Conservation (phyloP, 2,113 vertebrate species). For the Trinectes maculatus region DNA sequence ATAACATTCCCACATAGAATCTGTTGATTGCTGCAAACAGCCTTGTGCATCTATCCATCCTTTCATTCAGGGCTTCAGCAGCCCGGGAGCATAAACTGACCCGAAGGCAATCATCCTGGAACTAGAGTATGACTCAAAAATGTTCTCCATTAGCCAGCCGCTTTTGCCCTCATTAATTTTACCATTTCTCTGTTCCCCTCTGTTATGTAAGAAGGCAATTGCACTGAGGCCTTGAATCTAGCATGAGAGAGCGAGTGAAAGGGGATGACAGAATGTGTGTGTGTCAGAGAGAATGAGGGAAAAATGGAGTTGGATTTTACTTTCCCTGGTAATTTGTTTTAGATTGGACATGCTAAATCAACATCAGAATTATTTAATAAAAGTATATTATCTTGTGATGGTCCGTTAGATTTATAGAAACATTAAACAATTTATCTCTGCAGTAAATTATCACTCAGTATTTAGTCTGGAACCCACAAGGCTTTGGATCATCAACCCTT, state of each 20-base stretch:
- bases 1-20: slow-evolving; percentile 20
- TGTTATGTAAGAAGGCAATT: slow-evolving; percentile 61
- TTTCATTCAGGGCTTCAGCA: slow-evolving; percentile 23
- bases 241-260: slow-evolving; percentile 23
- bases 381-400: neutral
- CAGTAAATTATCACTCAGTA: neutral
- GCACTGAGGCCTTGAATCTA: slow-evolving; percentile 34
- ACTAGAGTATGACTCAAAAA: slow-evolving; percentile 50
- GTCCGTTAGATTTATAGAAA: slow-evolving; percentile 17
- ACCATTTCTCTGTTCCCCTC: slow-evolving; percentile 43
- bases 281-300: slow-evolving; percentile 18
- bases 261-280: too few species aligned
- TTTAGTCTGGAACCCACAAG: slow-evolving; percentile 10
- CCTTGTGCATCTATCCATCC: slow-evolving; percentile 8
- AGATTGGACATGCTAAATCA: slow-evolving; percentile 54
- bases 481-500: neutral
- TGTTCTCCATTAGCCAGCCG: slow-evolving; percentile 56
- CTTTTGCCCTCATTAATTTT: slow-evolving; percentile 70
- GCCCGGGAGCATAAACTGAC: slow-evolving; percentile 42
- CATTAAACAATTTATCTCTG: slow-evolving; percentile 1
- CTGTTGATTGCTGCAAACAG: slow-evolving; percentile 24
- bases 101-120: slow-evolving; percentile 29
- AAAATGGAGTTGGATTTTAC: slow-evolving; percentile 31
- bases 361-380: slow-evolving; percentile 38
- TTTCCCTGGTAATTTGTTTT: slow-evolving; percentile 57